These are phyloP conservation scores for Petrolisthes manimaculis DNA, from an alignment of 2,888 invertebrate genomes.

Conservation along the genomic window DNA sequence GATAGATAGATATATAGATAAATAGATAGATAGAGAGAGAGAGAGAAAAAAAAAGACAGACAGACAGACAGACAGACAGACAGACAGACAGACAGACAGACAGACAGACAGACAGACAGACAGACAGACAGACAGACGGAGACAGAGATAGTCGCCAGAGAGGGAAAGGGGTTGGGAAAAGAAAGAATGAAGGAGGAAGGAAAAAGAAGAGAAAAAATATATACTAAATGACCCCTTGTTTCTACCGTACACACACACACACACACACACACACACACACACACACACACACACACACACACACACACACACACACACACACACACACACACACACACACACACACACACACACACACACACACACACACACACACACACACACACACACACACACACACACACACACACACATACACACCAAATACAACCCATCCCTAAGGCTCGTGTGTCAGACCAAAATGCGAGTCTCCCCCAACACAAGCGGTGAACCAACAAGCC, in stretches of 20 bases:
- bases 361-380: constrained; percentile 1
- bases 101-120: neutral
- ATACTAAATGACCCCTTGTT: too few species aligned
- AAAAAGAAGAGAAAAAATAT: too few species aligned
- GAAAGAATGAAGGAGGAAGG: too few species aligned
- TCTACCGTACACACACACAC: neutral
- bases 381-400: constrained; percentile 1
- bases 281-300: neutral
- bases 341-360: constrained; percentile 1
- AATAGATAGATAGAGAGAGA: too few species aligned
- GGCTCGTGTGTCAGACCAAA: too few species aligned
- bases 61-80: neutral
- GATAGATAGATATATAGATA: too few species aligned
- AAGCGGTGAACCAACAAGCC: too few species aligned
- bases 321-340: constrained; percentile 1
- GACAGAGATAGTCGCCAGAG: too few species aligned
- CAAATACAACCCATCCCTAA: neutral
- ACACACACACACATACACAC: neutral
- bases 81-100: neutral
- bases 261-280: neutral
- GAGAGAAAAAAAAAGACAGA: too few species aligned
- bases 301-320: constrained; percentile 1
- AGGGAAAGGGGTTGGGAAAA: too few species aligned
- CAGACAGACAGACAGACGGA: constrained; percentile 1
- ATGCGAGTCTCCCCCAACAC: too few species aligned